Percentiles rank a stretch among this genome's conserved stretches.
Evolutionary conservation across 2,797 vertebrate genomes (phyloP).

Genomic region (Pachyuromys duprasi): DNA sequence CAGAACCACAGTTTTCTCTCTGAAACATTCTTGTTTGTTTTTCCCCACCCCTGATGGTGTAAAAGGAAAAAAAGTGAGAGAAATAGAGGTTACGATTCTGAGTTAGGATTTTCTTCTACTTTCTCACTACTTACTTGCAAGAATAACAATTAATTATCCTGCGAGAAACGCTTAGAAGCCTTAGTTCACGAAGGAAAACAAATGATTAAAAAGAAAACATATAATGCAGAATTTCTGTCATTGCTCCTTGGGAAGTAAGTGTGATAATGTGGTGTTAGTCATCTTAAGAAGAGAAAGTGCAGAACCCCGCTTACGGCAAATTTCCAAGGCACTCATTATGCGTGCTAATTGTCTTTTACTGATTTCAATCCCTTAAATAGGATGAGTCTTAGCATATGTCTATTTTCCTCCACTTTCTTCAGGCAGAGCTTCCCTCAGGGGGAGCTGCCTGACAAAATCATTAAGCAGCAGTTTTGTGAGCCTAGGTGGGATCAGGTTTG

Average conservation of each 20-base stretch:
- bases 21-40: neutral
- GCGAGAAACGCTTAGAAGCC: conserved; percentile 16
- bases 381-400: conserved; percentile 74
- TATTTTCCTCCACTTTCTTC: conserved; percentile 54
- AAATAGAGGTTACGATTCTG: neutral
- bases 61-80: neutral
- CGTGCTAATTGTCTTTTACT: conserved; percentile 82
- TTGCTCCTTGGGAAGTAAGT: conserved; percentile 60
- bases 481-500: conserved; percentile 81
- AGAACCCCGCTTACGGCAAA: conserved; percentile 23
- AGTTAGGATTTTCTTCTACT: neutral
- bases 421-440: conserved; percentile 79
- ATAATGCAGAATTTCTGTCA: conserved; percentile 58
- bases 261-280: conserved; percentile 24
- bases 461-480: conserved; percentile 81
- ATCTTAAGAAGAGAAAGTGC: conserved; percentile 58
- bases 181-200: conserved; percentile 57
- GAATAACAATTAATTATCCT: conserved; percentile 48
- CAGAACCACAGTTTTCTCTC: neutral
- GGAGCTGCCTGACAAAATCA: conserved; percentile 76
- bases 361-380: conserved; percentile 75
- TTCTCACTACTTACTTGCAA: neutral
- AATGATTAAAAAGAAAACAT: conserved; percentile 46
- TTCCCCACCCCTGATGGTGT: neutral
- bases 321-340: conserved; percentile 76